Evolutionary conservation across 1,140 invertebrate genomes (phyloP).

Genomic region (Portunus trituberculatus): DNA sequence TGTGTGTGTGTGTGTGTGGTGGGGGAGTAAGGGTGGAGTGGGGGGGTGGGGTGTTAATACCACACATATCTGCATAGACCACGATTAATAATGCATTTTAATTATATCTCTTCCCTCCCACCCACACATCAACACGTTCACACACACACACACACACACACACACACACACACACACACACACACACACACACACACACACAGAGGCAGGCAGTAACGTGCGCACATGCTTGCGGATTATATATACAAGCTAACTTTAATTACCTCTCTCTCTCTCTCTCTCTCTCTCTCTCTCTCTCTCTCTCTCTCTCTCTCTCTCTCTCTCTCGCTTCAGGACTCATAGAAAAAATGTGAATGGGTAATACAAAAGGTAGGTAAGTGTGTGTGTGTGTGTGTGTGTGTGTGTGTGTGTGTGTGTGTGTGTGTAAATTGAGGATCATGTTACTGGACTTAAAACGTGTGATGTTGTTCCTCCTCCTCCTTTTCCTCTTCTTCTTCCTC

Average conservation of each 20-base stretch:
- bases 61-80: constrained; percentile 26
- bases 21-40: no score
- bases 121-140: neutral
- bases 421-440: neutral
- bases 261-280: no score
- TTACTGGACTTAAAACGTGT: neutral
- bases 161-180: neutral
- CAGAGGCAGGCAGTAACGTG: neutral
- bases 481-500: neutral
- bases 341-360: no score
- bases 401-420: constrained; percentile 39
- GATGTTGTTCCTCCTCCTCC: neutral
- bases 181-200: constrained; percentile 32
- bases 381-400: constrained; percentile 27
- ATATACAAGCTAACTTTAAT: neutral
- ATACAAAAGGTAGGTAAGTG: no score
- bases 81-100: constrained; percentile 33
- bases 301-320: no score
- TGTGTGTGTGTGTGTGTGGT: neutral
- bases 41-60: neutral
- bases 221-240: neutral
- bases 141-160: constrained; percentile 41
- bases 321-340: no score
- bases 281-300: no score
- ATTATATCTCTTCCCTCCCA: neutral